phyloP scores from a whole-genome alignment of 2,113 vertebrate species.

The Aldabrachelys gigantea region DNA sequence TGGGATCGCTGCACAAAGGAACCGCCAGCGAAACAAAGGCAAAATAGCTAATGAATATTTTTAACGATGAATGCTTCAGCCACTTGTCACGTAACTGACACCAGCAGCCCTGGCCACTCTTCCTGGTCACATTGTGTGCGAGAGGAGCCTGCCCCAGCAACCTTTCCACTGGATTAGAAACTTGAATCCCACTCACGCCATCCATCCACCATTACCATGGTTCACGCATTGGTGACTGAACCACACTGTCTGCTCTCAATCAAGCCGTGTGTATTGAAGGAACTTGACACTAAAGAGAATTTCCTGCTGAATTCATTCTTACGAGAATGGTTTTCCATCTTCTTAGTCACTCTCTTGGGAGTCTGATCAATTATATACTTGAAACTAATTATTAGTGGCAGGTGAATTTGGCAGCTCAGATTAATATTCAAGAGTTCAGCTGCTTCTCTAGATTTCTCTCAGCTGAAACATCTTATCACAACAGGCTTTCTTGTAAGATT shows the following conservation, averaged over 20 bases:
- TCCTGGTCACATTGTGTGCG: background rate
- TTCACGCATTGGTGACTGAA: accelerated
- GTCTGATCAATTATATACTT: background rate
- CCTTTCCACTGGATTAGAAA: background rate
- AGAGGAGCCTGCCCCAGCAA: background rate
- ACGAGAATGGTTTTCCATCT: background rate
- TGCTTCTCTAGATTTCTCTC: background rate
- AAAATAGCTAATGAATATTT: background rate
- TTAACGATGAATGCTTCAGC: background rate
- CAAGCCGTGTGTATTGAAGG: accelerated
- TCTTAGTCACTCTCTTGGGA: background rate
- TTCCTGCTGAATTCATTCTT: background rate
- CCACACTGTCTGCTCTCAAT: background rate
- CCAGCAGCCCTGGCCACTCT: background rate
- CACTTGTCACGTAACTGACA: background rate
- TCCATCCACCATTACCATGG: accelerated
- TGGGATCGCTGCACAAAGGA: background rate
- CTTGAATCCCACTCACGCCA: background rate
- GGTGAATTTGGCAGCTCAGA: background rate
- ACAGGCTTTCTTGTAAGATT: background rate
- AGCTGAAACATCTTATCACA: background rate
- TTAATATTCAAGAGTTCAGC: background rate
- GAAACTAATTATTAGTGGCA: background rate
- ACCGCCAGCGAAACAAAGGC: background rate
- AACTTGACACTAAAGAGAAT: background rate